Evolutionary conservation across 2,113 vertebrate species (phyloP).

Genomic region (Empidonax alnorum): DNA sequence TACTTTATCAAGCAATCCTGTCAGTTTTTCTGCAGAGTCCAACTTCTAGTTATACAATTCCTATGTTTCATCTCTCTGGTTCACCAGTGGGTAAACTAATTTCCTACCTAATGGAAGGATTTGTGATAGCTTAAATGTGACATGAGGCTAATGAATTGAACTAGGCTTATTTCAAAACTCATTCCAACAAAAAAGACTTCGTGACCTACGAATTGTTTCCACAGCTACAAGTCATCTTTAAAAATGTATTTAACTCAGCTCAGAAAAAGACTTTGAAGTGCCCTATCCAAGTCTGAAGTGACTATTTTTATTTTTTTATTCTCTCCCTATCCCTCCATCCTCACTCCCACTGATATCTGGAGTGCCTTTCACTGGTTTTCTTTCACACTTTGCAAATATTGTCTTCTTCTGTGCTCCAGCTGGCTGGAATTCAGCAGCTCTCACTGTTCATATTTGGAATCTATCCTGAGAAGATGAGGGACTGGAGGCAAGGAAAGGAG

Average conservation of each 20-base stretch:
- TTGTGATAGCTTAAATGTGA: constrained; percentile 51
- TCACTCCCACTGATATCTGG: not conserved
- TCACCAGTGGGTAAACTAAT: constrained; percentile 52
- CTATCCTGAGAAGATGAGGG: not conserved
- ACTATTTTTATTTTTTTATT: not conserved
- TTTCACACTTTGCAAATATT: constrained; percentile 40
- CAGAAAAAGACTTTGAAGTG: not conserved
- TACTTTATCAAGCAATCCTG: constrained; percentile 32
- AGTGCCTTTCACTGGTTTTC: constrained; percentile 2
- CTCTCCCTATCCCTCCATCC: not conserved
- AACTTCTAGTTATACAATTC: constrained; percentile 8
- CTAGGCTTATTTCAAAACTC: constrained; percentile 50
- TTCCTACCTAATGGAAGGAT: constrained; percentile 54
- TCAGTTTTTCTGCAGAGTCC: constrained; percentile 25
- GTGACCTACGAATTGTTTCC: constrained; percentile 29
- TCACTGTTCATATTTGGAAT: constrained; percentile 19
- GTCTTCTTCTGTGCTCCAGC: constrained; percentile 21
- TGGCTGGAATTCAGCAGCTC: constrained; percentile 32
- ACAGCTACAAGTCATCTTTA: not conserved
- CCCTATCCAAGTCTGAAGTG: not conserved
- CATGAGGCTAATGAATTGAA: constrained; percentile 50
- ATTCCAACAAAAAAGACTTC: constrained; percentile 21
- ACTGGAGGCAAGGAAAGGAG: not conserved
- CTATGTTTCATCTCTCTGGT: constrained; percentile 10
- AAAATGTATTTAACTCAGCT: not conserved